These are phyloP conservation scores for Lerista edwardsae DNA, from an alignment of 2,797 vertebrate genomes.

Conservation along the genomic window DNA sequence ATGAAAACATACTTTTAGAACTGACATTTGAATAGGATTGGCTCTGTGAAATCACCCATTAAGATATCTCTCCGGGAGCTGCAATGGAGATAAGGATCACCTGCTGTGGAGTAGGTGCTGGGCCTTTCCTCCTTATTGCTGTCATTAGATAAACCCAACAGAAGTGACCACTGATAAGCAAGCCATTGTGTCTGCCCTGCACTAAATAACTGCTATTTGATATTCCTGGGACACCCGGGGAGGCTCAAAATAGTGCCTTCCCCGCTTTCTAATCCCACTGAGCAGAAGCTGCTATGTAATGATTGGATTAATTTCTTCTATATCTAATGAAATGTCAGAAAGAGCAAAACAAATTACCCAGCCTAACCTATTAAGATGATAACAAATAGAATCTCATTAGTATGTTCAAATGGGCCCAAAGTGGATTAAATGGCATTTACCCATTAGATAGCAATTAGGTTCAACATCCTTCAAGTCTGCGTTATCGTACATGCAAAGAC, in stretches of 20 bases:
- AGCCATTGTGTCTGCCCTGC: constrained; percentile 29
- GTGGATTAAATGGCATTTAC: constrained; percentile 29
- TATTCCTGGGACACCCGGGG: constrained; percentile 35
- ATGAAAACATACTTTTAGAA: not conserved
- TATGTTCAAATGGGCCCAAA: constrained; percentile 11
- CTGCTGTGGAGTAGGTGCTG: not conserved
- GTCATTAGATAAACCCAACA: constrained; percentile 13
- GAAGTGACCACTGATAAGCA: constrained; percentile 38
- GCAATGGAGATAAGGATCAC: not conserved
- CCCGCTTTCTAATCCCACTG: not conserved
- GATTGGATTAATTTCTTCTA: not conserved
- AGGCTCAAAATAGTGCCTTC: constrained; percentile 19
- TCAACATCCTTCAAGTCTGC: not conserved
- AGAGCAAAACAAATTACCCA: constrained; percentile 31
- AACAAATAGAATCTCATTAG: constrained; percentile 29
- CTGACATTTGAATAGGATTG: not conserved
- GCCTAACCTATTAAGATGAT: constrained; percentile 24
- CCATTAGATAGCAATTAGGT: constrained; percentile 30
- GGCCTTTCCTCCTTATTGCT: constrained; percentile 23
- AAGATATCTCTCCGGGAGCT: not conserved
- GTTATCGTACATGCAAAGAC: accelerated
- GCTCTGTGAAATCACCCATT: not conserved
- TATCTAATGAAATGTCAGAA: not conserved
- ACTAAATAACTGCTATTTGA: constrained; percentile 42
- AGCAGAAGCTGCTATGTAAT: not conserved